Evolutionary conservation across 2,113 vertebrate genomes (phyloP).

Genomic region (Forbesichthys agassizii): DNA sequence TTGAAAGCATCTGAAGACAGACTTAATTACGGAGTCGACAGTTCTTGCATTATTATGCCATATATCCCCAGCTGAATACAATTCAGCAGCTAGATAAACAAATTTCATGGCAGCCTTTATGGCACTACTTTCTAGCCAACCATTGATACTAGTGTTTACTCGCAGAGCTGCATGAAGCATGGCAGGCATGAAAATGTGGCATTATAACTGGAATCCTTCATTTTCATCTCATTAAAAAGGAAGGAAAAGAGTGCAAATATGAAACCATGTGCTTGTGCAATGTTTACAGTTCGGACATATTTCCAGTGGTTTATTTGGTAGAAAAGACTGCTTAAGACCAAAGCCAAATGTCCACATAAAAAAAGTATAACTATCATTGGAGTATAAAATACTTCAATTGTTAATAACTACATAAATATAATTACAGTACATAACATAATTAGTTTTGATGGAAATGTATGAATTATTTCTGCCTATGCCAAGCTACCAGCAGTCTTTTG

Average conservation of each 20-base stretch:
- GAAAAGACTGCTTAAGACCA: conserved; percentile 30
- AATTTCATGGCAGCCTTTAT: conserved; percentile 74
- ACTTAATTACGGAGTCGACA: conserved; percentile 76
- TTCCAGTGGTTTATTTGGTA: conserved; percentile 41
- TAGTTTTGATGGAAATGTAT: conserved; percentile 1
- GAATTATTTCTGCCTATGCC: conserved; percentile 1
- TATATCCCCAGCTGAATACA: conserved; percentile 71
- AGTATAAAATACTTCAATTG: too few species aligned
- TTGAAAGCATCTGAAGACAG: conserved; percentile 78
- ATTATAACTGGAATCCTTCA: conserved; percentile 83
- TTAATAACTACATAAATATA: too few species aligned
- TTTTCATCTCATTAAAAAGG: conserved; percentile 84
- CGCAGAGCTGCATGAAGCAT: conserved; percentile 74
- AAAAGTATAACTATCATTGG: too few species aligned
- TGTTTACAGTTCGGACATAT: conserved; percentile 50
- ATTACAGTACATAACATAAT: background rate
- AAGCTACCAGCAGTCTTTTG: conserved; percentile 25
- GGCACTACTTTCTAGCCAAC: conserved; percentile 74
- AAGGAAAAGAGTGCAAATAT: conserved; percentile 73
- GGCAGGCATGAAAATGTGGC: conserved; percentile 76
- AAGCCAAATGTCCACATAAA: background rate
- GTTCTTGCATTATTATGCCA: conserved; percentile 71
- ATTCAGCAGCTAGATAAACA: conserved; percentile 76
- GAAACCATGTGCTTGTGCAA: conserved; percentile 53
- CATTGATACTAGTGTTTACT: conserved; percentile 83